phyloP scores from a whole-genome alignment of 2,888 invertebrate genomes.

The Caradrina kadenii region DNA sequence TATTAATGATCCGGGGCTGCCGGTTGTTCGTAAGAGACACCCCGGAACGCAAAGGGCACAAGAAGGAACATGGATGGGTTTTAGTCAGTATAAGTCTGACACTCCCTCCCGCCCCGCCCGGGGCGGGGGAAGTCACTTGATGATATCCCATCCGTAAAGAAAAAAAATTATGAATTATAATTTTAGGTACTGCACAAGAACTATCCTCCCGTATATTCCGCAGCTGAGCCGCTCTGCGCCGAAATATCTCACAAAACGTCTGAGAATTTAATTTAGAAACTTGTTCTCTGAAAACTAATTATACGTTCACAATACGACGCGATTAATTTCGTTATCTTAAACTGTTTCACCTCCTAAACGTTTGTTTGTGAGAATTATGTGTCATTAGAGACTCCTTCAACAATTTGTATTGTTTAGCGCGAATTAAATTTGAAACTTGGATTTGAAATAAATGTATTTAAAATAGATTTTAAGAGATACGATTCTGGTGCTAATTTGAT shows the following conservation, averaged over 20 bases:
- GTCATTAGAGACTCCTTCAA: conserved; percentile 46
- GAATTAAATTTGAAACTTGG: conserved; percentile 29
- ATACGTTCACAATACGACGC: conserved; percentile 59
- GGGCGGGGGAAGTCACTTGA: too few relatives aligned
- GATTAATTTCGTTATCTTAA: conserved; percentile 63
- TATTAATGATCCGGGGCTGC: too few relatives aligned
- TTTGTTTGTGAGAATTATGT: conserved; percentile 55
- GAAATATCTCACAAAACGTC: conserved; percentile 52
- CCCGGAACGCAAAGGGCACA: too few relatives aligned
- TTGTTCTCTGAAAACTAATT: conserved; percentile 64
- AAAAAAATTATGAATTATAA: too few relatives aligned
- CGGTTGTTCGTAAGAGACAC: too few relatives aligned
- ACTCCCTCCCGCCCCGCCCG: too few relatives aligned
- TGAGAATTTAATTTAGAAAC: conserved; percentile 63
- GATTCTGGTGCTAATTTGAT: conserved; percentile 18
- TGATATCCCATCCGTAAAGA: too few relatives aligned
- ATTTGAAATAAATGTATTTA: conserved; percentile 32
- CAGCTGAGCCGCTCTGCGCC: conserved; percentile 9
- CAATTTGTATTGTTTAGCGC: conserved; percentile 49
- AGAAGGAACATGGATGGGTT: too few relatives aligned
- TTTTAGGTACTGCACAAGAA: neutral
- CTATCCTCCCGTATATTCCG: conserved; percentile 29
- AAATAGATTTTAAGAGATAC: conserved; percentile 12
- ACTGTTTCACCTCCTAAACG: conserved; percentile 55
- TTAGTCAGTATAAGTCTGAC: too few relatives aligned